Evolutionary conservation across 37 sponge, comb jelly and placozoan species (phyloP).

Genomic region (Halisarca cf. caerulea): DNA sequence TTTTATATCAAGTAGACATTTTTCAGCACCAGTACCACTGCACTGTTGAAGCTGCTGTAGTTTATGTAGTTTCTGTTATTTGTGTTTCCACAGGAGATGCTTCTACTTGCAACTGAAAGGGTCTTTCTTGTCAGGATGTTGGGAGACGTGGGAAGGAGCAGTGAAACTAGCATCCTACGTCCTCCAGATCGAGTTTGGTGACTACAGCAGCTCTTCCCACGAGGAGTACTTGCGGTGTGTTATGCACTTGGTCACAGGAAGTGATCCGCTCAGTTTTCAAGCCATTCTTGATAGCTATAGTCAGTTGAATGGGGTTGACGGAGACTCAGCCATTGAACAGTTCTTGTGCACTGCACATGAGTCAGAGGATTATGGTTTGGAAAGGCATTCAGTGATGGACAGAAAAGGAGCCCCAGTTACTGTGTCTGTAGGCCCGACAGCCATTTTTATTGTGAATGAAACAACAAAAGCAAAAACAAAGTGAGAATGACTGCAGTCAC

Average conservation of each 20-base stretch:
- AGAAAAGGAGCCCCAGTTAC: slow-evolving; percentile 1
- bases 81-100: slow-evolving; percentile 29
- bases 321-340: slow-evolving; percentile 60
- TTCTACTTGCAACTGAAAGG: slow-evolving; percentile 64
- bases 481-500: no score
- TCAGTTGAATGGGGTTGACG: slow-evolving; percentile 49
- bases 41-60: no score
- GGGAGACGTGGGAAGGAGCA: neutral
- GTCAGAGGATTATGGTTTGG: slow-evolving; percentile 65
- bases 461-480: neutral
- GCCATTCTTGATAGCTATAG: slow-evolving; percentile 41
- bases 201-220: slow-evolving; percentile 40
- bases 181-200: slow-evolving; percentile 69
- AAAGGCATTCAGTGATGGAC: slow-evolving; percentile 37
- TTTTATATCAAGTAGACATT: no score
- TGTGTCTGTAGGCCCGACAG: slow-evolving; percentile 64
- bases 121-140: slow-evolving; percentile 47
- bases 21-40: no score
- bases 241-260: neutral
- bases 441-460: slow-evolving; percentile 35
- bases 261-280: neutral
- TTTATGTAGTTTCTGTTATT: no score
- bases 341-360: slow-evolving; percentile 53
- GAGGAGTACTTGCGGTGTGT: slow-evolving; percentile 32
- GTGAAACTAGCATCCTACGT: slow-evolving; percentile 52